phyloP scores from a whole-genome alignment of 2,113 vertebrate genomes.

The Neotoma lepida region DNA sequence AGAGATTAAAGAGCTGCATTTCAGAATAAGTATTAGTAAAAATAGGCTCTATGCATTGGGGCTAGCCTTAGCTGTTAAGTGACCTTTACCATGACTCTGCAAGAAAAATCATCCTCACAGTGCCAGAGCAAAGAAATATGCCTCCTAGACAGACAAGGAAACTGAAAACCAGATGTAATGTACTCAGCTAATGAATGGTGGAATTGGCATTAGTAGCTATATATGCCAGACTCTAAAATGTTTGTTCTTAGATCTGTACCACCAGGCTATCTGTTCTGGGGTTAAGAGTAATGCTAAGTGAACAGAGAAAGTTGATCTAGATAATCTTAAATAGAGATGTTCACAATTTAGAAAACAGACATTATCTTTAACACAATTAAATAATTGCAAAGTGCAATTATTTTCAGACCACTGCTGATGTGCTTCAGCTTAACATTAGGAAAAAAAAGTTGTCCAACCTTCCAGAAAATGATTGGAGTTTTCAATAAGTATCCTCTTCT shows the following conservation, averaged over 20 bases:
- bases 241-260: neutral
- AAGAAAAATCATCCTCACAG: neutral
- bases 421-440: neutral
- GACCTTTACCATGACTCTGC: neutral
- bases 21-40: slow-evolving; percentile 50
- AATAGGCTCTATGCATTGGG: neutral
- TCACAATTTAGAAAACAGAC: neutral
- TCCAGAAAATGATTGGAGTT: neutral
- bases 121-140: neutral
- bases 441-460: neutral
- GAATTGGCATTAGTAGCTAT: neutral
- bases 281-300: neutral
- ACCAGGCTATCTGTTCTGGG: neutral
- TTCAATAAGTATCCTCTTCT: slow-evolving; percentile 36
- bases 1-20: slow-evolving; percentile 18
- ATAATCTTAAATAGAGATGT: neutral
- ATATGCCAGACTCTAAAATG: neutral
- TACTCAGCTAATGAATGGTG: neutral
- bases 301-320: neutral
- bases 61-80: slow-evolving; percentile 8
- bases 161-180: neutral
- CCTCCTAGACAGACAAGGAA: neutral
- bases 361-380: neutral
- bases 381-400: neutral
- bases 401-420: neutral